Conservation (phyloP, 2,113 vertebrate genomes). For the Dicaeum eximium region DNA sequence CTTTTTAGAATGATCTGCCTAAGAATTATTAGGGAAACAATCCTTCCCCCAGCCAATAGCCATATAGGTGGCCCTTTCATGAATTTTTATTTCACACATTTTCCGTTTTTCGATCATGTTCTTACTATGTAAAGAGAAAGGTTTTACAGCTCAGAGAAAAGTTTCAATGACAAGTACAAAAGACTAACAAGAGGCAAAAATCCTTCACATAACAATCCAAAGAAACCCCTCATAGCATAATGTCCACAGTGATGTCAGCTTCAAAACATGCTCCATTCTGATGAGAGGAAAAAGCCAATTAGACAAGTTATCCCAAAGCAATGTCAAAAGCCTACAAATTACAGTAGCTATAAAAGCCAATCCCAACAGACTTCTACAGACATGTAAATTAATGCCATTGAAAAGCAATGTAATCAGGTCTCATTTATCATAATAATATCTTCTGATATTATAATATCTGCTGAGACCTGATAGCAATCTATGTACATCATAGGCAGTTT, state of each 20-base stretch:
- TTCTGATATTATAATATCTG: conserved; percentile 70
- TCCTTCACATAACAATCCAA: conserved; percentile 35
- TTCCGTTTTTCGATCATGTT: not conserved
- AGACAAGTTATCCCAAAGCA: conserved; percentile 67
- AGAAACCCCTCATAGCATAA: conserved; percentile 45
- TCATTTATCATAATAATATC: conserved; percentile 76
- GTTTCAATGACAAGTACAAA: conserved; percentile 61
- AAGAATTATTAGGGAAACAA: not conserved
- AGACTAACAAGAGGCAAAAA: conserved; percentile 41
- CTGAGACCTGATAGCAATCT: conserved; percentile 60
- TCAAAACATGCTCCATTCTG: conserved; percentile 57
- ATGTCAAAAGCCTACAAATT: conserved; percentile 68
- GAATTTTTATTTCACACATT: conserved; percentile 11
- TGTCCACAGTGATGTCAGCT: conserved; percentile 51
- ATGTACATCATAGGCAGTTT: conserved; percentile 54
- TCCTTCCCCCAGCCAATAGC: not conserved
- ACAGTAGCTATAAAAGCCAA: conserved; percentile 61
- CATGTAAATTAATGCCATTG: conserved; percentile 77
- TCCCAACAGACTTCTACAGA: conserved; percentile 74
- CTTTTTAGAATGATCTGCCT: not conserved
- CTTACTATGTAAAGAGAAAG: not conserved
- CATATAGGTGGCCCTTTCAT: not conserved
- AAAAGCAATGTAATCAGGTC: conserved; percentile 75
- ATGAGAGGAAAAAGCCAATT: conserved; percentile 63
- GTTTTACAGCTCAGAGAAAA: conserved; percentile 2